Conservation (phyloP, 2,888 invertebrate species). For the Sussaba pulchella region DNA sequence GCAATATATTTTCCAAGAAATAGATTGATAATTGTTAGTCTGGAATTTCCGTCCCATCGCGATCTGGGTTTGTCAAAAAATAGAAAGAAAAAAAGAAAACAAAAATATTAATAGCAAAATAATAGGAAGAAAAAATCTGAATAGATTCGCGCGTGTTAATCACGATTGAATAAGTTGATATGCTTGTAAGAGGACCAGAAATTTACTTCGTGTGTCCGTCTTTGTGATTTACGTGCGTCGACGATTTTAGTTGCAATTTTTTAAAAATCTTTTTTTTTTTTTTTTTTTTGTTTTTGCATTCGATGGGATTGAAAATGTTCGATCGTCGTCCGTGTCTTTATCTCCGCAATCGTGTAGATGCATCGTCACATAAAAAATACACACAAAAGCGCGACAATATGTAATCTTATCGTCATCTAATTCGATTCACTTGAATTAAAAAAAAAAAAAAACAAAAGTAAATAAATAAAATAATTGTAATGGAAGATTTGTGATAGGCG, state of each 20-base stretch:
- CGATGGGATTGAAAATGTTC: neutral
- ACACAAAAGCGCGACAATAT: conserved; percentile 63
- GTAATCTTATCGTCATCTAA: conserved; percentile 36
- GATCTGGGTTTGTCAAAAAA: conserved; percentile 19
- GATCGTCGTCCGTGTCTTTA: conserved; percentile 36
- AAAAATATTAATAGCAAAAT: neutral
- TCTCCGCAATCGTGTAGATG: conserved; percentile 37
- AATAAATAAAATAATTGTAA: conserved; percentile 26
- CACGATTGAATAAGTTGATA: neutral
- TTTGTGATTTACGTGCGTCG: conserved; percentile 29
- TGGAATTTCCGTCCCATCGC: conserved; percentile 50
- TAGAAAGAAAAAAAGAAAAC: conserved; percentile 5
- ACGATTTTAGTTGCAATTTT: conserved; percentile 30
- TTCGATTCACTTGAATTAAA: conserved; percentile 39
- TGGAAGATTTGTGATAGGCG: conserved; percentile 49
- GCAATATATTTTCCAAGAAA: conserved; percentile 63
- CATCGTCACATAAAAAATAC: conserved; percentile 35
- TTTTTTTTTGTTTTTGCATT: conserved; percentile 2
- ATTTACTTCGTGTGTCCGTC: conserved; percentile 1
- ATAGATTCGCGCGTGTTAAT: neutral
- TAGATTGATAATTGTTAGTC: conserved; percentile 53
- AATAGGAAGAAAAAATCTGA: neutral
- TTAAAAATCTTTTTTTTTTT: neutral
- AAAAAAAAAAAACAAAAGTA: conserved; percentile 7
- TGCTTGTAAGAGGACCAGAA: conserved; percentile 20